Conservation (phyloP, 2,888 invertebrate genomes). For the Uloborus plumipes region DNA sequence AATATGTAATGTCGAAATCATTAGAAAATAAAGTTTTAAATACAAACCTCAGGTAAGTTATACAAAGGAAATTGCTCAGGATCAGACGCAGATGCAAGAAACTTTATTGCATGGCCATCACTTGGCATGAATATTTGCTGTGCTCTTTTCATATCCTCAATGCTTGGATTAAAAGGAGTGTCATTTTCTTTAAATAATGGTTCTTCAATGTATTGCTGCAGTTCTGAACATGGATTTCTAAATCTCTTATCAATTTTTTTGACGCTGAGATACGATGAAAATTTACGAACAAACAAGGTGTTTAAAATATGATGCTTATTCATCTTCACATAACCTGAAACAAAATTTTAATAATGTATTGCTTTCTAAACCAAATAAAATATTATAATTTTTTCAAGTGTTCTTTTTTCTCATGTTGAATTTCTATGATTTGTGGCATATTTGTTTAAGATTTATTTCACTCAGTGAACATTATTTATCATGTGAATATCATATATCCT, state of each 20-base stretch:
- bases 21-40: background rate
- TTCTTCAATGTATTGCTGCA: conserved; percentile 59
- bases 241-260: conserved; percentile 56
- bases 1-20: background rate
- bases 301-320: too few species aligned
- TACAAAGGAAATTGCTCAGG: conserved; percentile 43
- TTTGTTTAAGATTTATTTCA: too few species aligned
- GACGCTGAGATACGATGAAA: conserved; percentile 17
- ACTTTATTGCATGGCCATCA: conserved; percentile 42
- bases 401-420: too few species aligned
- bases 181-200: conserved; percentile 65
- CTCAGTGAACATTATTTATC: too few species aligned
- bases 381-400: too few species aligned
- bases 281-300: too few species aligned
- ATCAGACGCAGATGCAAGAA: conserved; percentile 37
- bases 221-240: conserved; percentile 55
- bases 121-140: conserved; percentile 62
- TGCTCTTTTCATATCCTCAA: conserved; percentile 63
- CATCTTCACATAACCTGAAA: too few species aligned
- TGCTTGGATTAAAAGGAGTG: conserved; percentile 58
- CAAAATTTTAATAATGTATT: too few species aligned
- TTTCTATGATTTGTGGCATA: too few species aligned
- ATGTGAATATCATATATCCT: too few species aligned
- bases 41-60: conserved; percentile 55
- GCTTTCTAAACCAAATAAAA: too few species aligned